Base-by-base conservation (phyloP, 2,797 vertebrate genomes). In the Anas flavirostris region DNA sequence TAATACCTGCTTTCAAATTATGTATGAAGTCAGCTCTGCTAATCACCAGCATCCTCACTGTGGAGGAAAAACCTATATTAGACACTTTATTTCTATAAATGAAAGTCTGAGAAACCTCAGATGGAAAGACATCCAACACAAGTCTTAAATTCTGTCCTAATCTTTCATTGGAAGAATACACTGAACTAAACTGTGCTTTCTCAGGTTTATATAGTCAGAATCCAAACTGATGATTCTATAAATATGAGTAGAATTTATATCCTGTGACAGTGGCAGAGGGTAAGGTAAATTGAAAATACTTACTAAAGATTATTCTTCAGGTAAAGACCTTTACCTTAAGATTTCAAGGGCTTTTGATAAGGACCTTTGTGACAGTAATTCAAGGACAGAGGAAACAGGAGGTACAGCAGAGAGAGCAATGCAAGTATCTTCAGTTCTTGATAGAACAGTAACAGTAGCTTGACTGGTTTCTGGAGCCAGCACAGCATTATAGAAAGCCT, bases 1-100 rank as follows among this genome's bases (percentile, higher is more conserved):
- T 55, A 94, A 67, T 31, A 43, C 35, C 35, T 91, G 67, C 16
- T 86, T 93, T 91, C 22, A 12, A 95, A 88, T 58, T 76, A 46
- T 23, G 25, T 74, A 85, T 86, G 39, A 81, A 46, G 52, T 94
- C 85, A 88, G 59, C 72, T 88, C 52, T 69, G 7, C 53, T 94
- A 80, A 94, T 94, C 56, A 73, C 33, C 31, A 52, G 7, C 46
- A 85, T 86, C 81, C 31, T 31, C 12, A 16, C 31, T 46, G 31
- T 58, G 52, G 56, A 82, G 31, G 68, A 55, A 92, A 80, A 77
- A 53, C 11, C 31, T 83, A 84, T 66, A 66, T 39, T 84, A 80
- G 56, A n/a, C 12, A 35, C 16, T 63, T 77, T n/a, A 55, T 90
- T 96, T 90, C 60, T 80, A 39, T 58, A 68, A 90, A 88, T 53